Conservation (phyloP, 1,140 invertebrate species). For the Lamellibrachia luymesi region DNA sequence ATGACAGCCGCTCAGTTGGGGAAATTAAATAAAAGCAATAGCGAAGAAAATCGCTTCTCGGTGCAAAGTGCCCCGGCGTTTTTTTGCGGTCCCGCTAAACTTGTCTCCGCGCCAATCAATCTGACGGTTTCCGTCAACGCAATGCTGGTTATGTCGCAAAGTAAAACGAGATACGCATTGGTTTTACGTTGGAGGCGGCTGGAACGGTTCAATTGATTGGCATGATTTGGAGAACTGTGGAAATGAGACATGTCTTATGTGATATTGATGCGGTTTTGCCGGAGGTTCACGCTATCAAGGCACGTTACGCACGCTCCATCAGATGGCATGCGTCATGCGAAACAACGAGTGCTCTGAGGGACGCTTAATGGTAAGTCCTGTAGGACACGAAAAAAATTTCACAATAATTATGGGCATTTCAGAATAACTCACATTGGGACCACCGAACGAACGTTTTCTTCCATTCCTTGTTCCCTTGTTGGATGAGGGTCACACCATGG, state of each 20-base stretch:
- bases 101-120: background rate
- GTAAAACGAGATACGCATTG: background rate
- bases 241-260: background rate
- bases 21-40: background rate
- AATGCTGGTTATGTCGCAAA: background rate
- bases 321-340: too few species aligned
- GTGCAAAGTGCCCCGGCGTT: background rate
- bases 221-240: background rate
- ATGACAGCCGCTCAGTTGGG: background rate
- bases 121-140: background rate
- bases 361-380: too few species aligned
- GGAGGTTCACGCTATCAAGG: too few species aligned
- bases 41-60: background rate
- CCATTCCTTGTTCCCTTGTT: too few species aligned
- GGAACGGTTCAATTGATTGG: background rate
- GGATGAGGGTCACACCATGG: too few species aligned
- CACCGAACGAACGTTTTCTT: too few species aligned
- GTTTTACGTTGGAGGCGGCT: background rate
- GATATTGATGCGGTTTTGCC: background rate
- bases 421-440: too few species aligned
- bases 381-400: too few species aligned
- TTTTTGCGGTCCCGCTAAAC: background rate
- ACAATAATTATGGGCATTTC: too few species aligned
- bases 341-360: too few species aligned
- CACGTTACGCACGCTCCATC: too few species aligned